Percentiles rank a stretch among this genome's conserved stretches.
Conservation (phyloP, 2,888 invertebrate species). For the Agriotes lineatus region DNA sequence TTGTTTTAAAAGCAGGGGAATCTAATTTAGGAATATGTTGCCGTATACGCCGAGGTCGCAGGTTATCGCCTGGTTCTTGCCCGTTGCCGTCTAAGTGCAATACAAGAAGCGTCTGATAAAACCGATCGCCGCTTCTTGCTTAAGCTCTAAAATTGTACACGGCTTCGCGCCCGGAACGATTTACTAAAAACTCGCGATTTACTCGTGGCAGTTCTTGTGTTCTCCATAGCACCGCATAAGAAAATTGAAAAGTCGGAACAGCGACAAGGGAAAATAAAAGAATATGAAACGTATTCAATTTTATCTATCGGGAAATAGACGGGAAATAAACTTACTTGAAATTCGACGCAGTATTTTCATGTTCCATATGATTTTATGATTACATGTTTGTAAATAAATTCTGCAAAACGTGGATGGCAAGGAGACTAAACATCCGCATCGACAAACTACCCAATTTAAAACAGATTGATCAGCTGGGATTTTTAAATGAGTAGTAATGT, state of each 20-base stretch:
- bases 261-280: constrained; percentile 18
- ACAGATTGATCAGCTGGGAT: no score
- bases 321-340: constrained; percentile 32
- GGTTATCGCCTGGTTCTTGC: not conserved
- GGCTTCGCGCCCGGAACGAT: not conserved
- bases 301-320: constrained; percentile 29
- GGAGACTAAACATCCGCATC: not conserved
- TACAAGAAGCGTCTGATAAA: no score
- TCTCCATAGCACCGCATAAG: not conserved
- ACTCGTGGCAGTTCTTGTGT: not conserved
- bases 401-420: constrained; percentile 13
- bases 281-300: constrained; percentile 28
- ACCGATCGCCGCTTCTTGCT: no score
- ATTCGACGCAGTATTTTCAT: constrained; percentile 34
- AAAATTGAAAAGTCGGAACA: constrained; percentile 21
- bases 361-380: constrained; percentile 29
- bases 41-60: not conserved
- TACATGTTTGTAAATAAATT: constrained; percentile 23
- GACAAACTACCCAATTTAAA: no score
- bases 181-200: not conserved
- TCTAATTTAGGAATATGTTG: constrained; percentile 14
- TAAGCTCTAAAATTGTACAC: not conserved
- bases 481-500: no score
- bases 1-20: constrained; percentile 15
- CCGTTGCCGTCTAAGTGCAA: no score